phyloP scores from a whole-genome alignment of 1,140 invertebrate genomes.

The Patella vulgata region DNA sequence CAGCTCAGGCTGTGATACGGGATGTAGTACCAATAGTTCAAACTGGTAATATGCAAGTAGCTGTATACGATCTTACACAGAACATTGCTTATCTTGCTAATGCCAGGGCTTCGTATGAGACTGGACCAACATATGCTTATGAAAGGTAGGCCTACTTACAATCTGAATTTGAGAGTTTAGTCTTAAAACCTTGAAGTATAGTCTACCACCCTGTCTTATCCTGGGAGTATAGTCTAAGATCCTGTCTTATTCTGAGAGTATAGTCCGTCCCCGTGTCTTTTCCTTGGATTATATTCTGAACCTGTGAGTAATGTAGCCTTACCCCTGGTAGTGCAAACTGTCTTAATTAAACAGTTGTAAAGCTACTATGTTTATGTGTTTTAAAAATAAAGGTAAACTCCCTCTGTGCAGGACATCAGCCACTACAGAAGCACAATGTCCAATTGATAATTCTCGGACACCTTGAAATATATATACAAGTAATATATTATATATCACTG shows the following conservation, averaged over 20 bases:
- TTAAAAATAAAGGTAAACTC: no score
- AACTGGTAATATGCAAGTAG: conserved; percentile 47
- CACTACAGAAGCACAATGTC: background rate
- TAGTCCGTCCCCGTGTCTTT: background rate
- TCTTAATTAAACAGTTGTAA: no score
- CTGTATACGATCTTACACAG: conserved; percentile 49
- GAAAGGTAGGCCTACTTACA: conserved; percentile 35
- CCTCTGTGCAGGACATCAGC: no score
- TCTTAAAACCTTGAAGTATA: background rate
- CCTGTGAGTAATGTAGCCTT: no score
- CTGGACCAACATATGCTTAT: conserved; percentile 45
- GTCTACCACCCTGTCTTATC: background rate
- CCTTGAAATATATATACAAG: background rate
- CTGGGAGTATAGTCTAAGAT: no score
- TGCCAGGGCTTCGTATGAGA: conserved; percentile 39
- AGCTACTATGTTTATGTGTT: no score
- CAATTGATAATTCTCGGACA: no score
- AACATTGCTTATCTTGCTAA: conserved; percentile 47
- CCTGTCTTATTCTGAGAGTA: background rate
- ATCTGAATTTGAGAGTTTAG: background rate
- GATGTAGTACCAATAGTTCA: conserved; percentile 49
- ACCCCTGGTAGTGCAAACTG: background rate
- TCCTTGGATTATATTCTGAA: background rate
- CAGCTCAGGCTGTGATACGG: conserved; percentile 40
- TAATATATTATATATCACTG: background rate